Evolutionary conservation across 2,888 invertebrate species (phyloP).

Genomic region (Tenthredo distinguenda): DNA sequence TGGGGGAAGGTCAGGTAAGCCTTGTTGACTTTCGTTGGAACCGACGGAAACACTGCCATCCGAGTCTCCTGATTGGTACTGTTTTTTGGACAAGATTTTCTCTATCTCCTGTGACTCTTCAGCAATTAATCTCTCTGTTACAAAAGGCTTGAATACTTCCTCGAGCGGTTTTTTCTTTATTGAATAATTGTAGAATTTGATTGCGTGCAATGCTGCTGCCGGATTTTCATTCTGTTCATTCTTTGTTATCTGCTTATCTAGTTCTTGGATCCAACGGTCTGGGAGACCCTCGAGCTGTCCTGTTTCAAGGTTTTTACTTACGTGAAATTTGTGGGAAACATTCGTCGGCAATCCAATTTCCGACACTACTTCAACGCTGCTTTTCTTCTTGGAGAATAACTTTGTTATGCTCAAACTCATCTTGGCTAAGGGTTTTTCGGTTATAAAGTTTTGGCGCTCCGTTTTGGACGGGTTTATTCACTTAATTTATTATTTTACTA

Average conservation of each 20-base stretch:
- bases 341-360: slow-evolving; percentile 92
- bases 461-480: neutral
- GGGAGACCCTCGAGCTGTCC: slow-evolving; percentile 94
- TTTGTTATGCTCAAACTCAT: slow-evolving; percentile 76
- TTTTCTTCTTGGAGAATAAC: slow-evolving; percentile 74
- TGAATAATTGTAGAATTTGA: slow-evolving; percentile 94
- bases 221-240: slow-evolving; percentile 95
- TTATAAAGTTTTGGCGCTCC: neutral
- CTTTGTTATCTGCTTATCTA: slow-evolving; percentile 91
- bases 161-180: slow-evolving; percentile 89
- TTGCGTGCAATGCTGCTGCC: slow-evolving; percentile 92
- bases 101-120: slow-evolving; percentile 92
- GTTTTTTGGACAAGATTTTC: slow-evolving; percentile 86
- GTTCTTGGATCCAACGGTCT: slow-evolving; percentile 88
- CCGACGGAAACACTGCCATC: slow-evolving; percentile 69
- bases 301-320: slow-evolving; percentile 89
- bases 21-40: slow-evolving; percentile 68
- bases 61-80: slow-evolving; percentile 71
- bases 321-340: slow-evolving; percentile 92
- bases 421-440: slow-evolving; percentile 55
- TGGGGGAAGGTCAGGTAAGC: slow-evolving; percentile 70
- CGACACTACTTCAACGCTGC: slow-evolving; percentile 77
- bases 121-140: slow-evolving; percentile 89
- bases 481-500: neutral
- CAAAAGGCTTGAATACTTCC: slow-evolving; percentile 86